These are phyloP conservation scores for Pollenia amentaria DNA, from an alignment of 2,888 invertebrate species.

Conservation along the genomic window DNA sequence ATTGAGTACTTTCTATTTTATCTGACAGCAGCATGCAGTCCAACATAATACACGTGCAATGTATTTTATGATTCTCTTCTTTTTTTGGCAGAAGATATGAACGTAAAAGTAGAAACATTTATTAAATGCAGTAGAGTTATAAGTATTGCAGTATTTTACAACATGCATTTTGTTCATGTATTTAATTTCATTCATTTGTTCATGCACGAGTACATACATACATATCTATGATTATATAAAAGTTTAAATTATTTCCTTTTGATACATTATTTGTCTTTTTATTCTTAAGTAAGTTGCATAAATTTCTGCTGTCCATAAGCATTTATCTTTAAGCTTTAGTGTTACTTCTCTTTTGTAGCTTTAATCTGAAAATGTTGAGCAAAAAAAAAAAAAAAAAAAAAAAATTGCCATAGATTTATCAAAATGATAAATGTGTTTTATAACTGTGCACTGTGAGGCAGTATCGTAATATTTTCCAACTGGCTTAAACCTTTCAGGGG, in stretches of 20 bases:
- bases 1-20: conserved; percentile 44
- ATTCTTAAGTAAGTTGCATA: conserved; percentile 1
- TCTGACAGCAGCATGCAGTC: conserved; percentile 50
- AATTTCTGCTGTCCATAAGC: neutral
- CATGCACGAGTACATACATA: neutral
- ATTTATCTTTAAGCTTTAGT: conserved; percentile 30
- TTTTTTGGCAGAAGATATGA: neutral
- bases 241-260: conserved; percentile 40
- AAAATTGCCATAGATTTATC: conserved; percentile 52
- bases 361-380: conserved; percentile 30
- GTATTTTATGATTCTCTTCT: conserved; percentile 3
- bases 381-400: conserved; percentile 25
- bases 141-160: neutral
- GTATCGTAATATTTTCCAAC: neutral
- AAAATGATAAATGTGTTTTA: conserved; percentile 62
- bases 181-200: neutral
- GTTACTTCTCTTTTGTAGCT: conserved; percentile 1
- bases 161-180: neutral
- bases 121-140: conserved; percentile 42
- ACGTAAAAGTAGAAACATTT: conserved; percentile 28
- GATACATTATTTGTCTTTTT: conserved; percentile 2
- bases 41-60: conserved; percentile 8
- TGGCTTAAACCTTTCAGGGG: neutral
- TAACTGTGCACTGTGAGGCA: neutral
- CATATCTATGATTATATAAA: neutral